phyloP scores from a whole-genome alignment of 2,797 vertebrate genomes.

The Phataginus tricuspis region DNA sequence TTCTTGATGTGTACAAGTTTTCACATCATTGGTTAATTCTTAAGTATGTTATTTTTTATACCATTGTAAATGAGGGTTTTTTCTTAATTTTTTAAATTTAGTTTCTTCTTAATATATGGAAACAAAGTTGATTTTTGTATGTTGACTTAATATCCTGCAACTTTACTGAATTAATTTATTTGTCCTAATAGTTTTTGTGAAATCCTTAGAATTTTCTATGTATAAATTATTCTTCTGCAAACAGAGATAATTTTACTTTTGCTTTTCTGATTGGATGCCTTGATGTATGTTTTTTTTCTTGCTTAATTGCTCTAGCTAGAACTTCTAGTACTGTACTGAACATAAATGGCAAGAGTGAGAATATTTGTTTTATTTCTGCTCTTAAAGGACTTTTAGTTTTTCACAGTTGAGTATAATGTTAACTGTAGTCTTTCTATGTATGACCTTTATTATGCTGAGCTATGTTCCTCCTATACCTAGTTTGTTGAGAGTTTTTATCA shows the following conservation, averaged over 20 bases:
- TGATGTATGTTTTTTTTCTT: neutral
- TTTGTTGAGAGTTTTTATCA: neutral
- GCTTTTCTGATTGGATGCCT: neutral
- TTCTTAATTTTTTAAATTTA: neutral
- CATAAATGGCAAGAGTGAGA: neutral
- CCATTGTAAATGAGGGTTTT: neutral
- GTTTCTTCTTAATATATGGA: neutral
- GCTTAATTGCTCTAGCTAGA: neutral
- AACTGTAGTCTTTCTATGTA: neutral
- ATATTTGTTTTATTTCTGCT: neutral
- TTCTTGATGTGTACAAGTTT: neutral
- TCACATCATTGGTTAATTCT: neutral
- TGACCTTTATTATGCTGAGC: neutral
- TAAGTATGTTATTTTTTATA: neutral
- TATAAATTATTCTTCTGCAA: neutral
- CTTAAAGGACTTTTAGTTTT: neutral
- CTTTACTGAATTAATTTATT: neutral
- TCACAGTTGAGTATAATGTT: neutral
- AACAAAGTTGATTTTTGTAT: neutral
- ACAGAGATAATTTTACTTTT: neutral
- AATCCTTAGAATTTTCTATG: neutral
- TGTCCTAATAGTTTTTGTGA: neutral
- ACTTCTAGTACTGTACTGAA: neutral
- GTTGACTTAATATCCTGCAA: neutral
- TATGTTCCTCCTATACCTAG: neutral